These are phyloP conservation scores for Bilobella aurantiaca DNA, from an alignment of 1,140 invertebrate genomes.

Conservation along the genomic window DNA sequence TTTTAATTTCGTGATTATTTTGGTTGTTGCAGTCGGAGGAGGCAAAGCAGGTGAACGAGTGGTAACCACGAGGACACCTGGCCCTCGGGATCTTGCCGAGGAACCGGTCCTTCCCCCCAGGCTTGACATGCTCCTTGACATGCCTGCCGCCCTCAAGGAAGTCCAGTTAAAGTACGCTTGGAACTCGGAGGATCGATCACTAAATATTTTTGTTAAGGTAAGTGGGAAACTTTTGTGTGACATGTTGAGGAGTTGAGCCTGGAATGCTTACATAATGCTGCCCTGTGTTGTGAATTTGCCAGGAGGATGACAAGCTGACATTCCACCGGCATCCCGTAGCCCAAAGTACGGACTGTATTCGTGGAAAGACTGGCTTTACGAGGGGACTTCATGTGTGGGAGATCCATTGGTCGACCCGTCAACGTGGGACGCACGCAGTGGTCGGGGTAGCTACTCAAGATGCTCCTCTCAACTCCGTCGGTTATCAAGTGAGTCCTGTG, in stretches of 20 bases:
- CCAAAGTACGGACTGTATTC: slow-evolving; percentile 97
- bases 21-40: slow-evolving; percentile 29
- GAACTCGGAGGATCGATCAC: slow-evolving; percentile 92
- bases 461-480: slow-evolving; percentile 74
- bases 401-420: slow-evolving; percentile 88
- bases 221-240: slow-evolving; percentile 4
- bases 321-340: slow-evolving; percentile 98
- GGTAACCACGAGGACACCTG: slow-evolving; percentile 28
- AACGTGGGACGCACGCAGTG: slow-evolving; percentile 95
- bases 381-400: slow-evolving; percentile 97
- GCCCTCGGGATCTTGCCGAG: slow-evolving; percentile 52
- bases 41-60: slow-evolving; percentile 27
- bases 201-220: slow-evolving; percentile 98
- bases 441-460: slow-evolving; percentile 92
- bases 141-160: slow-evolving; percentile 80
- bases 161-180: slow-evolving; percentile 85
- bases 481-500: too few relatives aligned
- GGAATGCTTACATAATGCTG: too few relatives aligned
- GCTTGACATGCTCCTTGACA: slow-evolving; percentile 88
- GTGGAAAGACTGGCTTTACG: slow-evolving; percentile 88
- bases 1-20: slow-evolving; percentile 13
- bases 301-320: slow-evolving; percentile 91
- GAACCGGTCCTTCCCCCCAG: slow-evolving; percentile 75
- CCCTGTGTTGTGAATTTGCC: too few relatives aligned
- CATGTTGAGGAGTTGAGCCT: too few relatives aligned